Percentiles rank a stretch among this genome's conserved stretches.
phyloP scores from a whole-genome alignment of 2,888 invertebrate species.

The Biston betularia region DNA sequence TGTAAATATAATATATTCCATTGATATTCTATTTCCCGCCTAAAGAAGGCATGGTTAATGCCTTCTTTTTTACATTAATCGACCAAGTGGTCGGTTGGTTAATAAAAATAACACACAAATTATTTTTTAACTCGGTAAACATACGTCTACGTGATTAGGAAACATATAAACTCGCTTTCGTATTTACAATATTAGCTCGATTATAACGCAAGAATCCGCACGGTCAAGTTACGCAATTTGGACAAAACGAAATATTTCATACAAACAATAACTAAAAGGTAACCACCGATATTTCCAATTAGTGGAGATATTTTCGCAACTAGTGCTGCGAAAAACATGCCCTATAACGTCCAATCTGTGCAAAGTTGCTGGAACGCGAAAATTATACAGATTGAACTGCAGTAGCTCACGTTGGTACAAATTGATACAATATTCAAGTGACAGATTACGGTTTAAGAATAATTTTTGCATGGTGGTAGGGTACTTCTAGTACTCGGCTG shows the following conservation, averaged over 20 bases:
- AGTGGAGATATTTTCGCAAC: conserved; percentile 42
- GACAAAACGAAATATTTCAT: conserved; percentile 22
- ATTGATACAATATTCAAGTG: too few species aligned
- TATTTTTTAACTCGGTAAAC: too few species aligned
- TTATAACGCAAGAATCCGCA: conserved; percentile 11
- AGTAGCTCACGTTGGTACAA: conserved; percentile 11
- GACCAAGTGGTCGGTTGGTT: too few species aligned
- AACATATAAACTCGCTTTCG: background rate
- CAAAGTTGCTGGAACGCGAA: conserved; percentile 31
- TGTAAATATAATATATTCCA: too few species aligned
- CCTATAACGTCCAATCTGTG: conserved; percentile 49
- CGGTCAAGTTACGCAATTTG: conserved; percentile 12
- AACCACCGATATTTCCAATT: conserved; percentile 35
- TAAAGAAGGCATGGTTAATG: too few species aligned
- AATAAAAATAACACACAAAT: too few species aligned
- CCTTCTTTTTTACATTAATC: too few species aligned
- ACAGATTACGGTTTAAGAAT: too few species aligned
- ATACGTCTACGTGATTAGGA: too few species aligned
- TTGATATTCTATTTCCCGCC: too few species aligned
- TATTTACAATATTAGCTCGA: background rate
- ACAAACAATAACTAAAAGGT: conserved; percentile 35
- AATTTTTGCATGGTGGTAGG: too few species aligned
- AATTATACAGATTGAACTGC: background rate
- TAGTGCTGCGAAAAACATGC: conserved; percentile 41
- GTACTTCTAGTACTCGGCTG: too few species aligned